These are phyloP conservation scores for Porites rus DNA, from an alignment of 92 coral and sea anemone genomes.

Conservation along the genomic window DNA sequence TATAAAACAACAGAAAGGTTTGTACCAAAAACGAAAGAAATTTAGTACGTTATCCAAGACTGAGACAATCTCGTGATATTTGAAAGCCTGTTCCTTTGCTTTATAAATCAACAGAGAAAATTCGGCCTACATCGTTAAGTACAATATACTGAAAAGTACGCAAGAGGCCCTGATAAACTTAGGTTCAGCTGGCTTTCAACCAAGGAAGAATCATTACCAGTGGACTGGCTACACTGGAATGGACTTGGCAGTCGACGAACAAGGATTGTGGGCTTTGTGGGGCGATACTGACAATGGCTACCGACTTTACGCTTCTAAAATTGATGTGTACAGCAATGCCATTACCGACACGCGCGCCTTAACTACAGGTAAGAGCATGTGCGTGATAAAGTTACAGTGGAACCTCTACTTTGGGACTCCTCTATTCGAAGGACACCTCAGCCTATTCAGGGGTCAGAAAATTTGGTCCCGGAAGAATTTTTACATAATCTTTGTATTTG, in stretches of 20 bases:
- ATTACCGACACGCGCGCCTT: not conserved
- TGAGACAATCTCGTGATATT: no score
- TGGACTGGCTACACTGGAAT: slow-evolving; percentile 41
- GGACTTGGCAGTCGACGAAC: slow-evolving; percentile 50
- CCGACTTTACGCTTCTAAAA: slow-evolving; percentile 16
- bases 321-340: not conserved
- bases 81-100: not conserved
- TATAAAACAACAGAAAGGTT: no score
- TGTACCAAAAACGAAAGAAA: no score
- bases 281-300: not conserved
- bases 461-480: no score
- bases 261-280: slow-evolving; percentile 38
- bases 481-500: no score
- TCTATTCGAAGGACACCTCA: no score
- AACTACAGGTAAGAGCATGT: not conserved
- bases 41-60: no score
- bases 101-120: not conserved
- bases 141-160: not conserved
- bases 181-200: not conserved
- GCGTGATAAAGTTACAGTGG: no score
- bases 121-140: slow-evolving; percentile 9
- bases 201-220: not conserved
- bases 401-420: no score
- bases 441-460: no score
- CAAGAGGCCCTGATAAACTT: not conserved